A percentile compares a stretch with the other conserved stretches of the same genome.
Conservation (phyloP, 2,888 invertebrate genomes). For the Gryllus longicercus region DNA sequence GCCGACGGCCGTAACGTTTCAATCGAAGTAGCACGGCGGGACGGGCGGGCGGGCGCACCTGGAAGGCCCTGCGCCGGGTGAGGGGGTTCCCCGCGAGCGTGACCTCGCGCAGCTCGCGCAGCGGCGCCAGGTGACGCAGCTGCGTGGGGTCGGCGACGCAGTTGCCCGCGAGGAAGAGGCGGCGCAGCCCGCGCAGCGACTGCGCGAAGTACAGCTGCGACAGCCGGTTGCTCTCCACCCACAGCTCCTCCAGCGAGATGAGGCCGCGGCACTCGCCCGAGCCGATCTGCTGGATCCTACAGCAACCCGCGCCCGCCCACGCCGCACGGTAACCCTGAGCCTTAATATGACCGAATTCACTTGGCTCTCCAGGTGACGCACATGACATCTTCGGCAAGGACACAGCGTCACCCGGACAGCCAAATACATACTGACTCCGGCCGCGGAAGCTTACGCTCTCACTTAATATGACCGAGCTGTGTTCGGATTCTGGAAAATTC, state of each 20-base stretch:
- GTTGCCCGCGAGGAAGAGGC: slow-evolving; percentile 6
- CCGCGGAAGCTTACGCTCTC: too few relatives aligned
- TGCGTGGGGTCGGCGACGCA: background rate
- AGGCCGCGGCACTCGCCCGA: background rate
- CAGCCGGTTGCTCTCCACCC: background rate
- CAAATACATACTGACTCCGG: too few relatives aligned
- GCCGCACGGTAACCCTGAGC: too few relatives aligned
- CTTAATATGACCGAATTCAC: too few relatives aligned
- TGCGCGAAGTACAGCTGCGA: background rate
- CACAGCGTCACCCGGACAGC: too few relatives aligned
- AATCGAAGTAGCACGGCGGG: too few relatives aligned
- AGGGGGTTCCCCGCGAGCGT: background rate
- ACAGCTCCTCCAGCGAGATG: background rate
- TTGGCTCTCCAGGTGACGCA: too few relatives aligned
- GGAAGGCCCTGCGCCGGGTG: background rate
- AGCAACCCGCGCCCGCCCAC: too few relatives aligned
- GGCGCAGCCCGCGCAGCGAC: background rate
- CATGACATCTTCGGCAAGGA: too few relatives aligned
- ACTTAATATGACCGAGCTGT: too few relatives aligned
- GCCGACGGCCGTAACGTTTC: too few relatives aligned
- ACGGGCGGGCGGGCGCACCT: background rate
- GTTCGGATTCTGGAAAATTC: too few relatives aligned
- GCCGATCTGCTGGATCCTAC: background rate
- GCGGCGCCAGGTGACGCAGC: background rate
- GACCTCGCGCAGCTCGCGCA: background rate